Base-by-base conservation (phyloP, 2,888 invertebrate species). In the Euzetes globulus region DNA sequence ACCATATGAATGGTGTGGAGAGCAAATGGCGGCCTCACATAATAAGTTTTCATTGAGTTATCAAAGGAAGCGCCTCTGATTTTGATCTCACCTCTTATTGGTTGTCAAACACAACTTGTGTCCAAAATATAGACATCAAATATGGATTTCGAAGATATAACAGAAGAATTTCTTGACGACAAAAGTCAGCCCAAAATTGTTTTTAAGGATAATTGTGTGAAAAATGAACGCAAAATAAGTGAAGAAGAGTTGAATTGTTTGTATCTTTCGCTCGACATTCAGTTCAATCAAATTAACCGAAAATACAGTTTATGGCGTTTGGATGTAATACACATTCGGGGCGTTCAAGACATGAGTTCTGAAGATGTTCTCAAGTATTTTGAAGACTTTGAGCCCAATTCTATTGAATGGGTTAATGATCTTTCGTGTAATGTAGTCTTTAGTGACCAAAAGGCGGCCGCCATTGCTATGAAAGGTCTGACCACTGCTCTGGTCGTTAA, bases 351-450 rank as follows among this genome's bases (percentile, higher is more conserved):
- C 47, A 87, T 92, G 85, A 88, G 86, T 79, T 90, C 91, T 3
- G 87, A 88, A 81, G 91, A 92, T 82, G 87, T 92, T 71, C 89
- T 91, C 81, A 87, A 88, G 78, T 92, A 91, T 83, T 89, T 92
- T 81, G 86, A 87, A 81, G 88, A 89, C 78, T 90, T 88, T 82
- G 88, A 87, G 72, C 91, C 92, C n/a, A 84, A 87, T 15, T 88
- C 88, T 13, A 85, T 92, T 72, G 92, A 92, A 83, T 91, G 91
- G 91, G 87, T 92, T 75, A 89, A 89, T 84, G 89, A 90, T 81
- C 84, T 86, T 78, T 89, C 90, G 79, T 92, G 92, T 88, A 89
- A 88, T 81, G 86, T 88, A 2, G 84, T 88, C 0, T 89, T 88
- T 88, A 77, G 84, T 33, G 88, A 88, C 78, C 84, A 84, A 77